A percentile compares a stretch with the other conserved stretches of the same genome.
Conservation (phyloP, 2,888 invertebrate species). For the Ptycholaimellus sp. region DNA sequence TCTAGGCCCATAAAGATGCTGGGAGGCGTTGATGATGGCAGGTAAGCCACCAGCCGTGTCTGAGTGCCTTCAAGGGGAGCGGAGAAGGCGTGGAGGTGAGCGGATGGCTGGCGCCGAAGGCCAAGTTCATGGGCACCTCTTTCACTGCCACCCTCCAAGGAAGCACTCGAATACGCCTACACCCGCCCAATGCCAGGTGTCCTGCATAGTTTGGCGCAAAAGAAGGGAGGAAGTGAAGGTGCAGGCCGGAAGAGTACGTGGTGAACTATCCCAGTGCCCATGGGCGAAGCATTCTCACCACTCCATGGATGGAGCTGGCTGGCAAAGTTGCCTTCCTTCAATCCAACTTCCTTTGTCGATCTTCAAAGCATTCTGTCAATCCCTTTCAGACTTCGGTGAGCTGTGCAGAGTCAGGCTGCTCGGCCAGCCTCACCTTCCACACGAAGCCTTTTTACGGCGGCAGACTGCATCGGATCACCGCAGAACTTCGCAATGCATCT, state of each 20-base stretch:
- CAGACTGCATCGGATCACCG: conserved; percentile 31
- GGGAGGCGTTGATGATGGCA: conserved; percentile 18
- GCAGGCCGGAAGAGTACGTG: conserved; percentile 32
- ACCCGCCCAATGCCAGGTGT: too few species aligned
- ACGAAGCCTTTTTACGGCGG: conserved; percentile 35
- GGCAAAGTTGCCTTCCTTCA: too few species aligned
- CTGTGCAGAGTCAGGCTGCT: too few species aligned
- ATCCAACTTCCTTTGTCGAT: too few species aligned
- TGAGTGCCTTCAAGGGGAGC: conserved; percentile 34
- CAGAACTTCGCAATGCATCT: conserved; percentile 28
- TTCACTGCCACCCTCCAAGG: conserved; percentile 11
- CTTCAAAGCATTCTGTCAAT: too few species aligned
- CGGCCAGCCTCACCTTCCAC: conserved; percentile 30
- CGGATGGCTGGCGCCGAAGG: conserved; percentile 32
- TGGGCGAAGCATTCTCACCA: conserved; percentile 31
- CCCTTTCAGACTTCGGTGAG: too few species aligned
- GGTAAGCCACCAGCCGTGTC: conserved; percentile 19
- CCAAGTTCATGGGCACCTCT: conserved; percentile 34
- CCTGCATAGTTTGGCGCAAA: too few species aligned
- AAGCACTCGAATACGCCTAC: too few species aligned
- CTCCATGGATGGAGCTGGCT: conserved; percentile 33
- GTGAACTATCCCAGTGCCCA: conserved; percentile 31
- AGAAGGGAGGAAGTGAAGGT: too few species aligned
- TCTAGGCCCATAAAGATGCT: neutral
- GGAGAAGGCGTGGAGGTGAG: conserved; percentile 29